Conservation (phyloP, 2,113 vertebrate genomes). For the Pelecanoides urinatrix region DNA sequence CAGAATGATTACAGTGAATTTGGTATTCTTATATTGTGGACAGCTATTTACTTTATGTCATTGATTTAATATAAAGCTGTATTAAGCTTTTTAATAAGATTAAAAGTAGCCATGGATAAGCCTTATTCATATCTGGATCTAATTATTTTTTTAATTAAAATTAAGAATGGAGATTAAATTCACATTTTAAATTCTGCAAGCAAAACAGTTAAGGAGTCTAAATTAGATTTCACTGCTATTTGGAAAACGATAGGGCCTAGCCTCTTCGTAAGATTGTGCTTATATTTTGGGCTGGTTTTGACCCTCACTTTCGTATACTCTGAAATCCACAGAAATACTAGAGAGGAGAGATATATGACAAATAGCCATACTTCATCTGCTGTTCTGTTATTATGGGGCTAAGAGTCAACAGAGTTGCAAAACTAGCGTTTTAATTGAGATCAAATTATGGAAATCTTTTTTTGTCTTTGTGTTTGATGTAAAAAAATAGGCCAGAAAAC, state of each 20-base stretch:
- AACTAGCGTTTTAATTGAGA: background rate
- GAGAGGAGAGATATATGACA: background rate
- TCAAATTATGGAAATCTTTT: background rate
- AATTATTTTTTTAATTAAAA: slow-evolving; percentile 7
- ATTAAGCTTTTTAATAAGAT: background rate
- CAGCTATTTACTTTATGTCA: background rate
- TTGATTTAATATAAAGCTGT: background rate
- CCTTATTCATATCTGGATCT: background rate
- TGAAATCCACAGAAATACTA: background rate
- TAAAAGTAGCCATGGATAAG: background rate
- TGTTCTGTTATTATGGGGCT: background rate
- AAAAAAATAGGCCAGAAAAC: background rate
- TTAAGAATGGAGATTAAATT: background rate
- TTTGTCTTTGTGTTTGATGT: background rate
- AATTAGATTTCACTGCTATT: background rate
- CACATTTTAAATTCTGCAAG: background rate
- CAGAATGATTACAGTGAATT: background rate
- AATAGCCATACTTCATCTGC: background rate
- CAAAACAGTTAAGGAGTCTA: background rate
- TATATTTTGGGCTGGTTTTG: background rate
- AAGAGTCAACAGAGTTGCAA: background rate
- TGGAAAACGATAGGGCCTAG: background rate
- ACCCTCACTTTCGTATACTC: background rate
- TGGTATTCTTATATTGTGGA: background rate
- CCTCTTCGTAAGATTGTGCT: background rate